Evolutionary conservation across 2,797 vertebrate species (phyloP).

Genomic region (Myotis pilosus): DNA sequence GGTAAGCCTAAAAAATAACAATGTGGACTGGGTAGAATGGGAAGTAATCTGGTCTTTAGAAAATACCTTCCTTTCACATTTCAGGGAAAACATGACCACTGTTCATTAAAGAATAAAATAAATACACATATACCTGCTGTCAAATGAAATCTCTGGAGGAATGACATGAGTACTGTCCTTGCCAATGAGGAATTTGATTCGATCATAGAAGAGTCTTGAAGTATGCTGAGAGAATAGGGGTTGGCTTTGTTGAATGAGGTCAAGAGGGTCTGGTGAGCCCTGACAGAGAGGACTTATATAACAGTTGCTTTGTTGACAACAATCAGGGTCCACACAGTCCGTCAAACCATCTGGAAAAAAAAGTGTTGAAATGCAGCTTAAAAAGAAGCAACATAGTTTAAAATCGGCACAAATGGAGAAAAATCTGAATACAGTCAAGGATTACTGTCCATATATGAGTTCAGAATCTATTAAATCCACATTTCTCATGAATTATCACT

Average conservation of each 20-base stretch:
- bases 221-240: slow-evolving; percentile 85
- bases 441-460: neutral
- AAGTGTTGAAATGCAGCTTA: slow-evolving; percentile 24
- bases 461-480: slow-evolving; percentile 11
- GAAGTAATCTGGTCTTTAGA: slow-evolving; percentile 38
- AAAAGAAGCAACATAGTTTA: slow-evolving; percentile 8
- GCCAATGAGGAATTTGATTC: slow-evolving; percentile 94
- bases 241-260: slow-evolving; percentile 92
- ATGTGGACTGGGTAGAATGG: neutral
- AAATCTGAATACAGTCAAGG: neutral
- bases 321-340: slow-evolving; percentile 96
- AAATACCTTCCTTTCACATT: slow-evolving; percentile 1
- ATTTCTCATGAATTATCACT: slow-evolving; percentile 38
- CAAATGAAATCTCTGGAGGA: slow-evolving; percentile 92
- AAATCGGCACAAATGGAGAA: slow-evolving; percentile 42
- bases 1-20: slow-evolving; percentile 17
- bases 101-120: slow-evolving; percentile 45
- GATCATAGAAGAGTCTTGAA: slow-evolving; percentile 90
- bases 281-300: slow-evolving; percentile 93
- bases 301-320: slow-evolving; percentile 94
- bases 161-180: slow-evolving; percentile 94
- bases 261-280: slow-evolving; percentile 93
- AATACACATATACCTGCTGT: slow-evolving; percentile 89
- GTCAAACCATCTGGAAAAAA: slow-evolving; percentile 90
- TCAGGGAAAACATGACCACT: slow-evolving; percentile 41